phyloP scores from a whole-genome alignment of 23 tunicate species.

The Trididemnum nubilum region DNA sequence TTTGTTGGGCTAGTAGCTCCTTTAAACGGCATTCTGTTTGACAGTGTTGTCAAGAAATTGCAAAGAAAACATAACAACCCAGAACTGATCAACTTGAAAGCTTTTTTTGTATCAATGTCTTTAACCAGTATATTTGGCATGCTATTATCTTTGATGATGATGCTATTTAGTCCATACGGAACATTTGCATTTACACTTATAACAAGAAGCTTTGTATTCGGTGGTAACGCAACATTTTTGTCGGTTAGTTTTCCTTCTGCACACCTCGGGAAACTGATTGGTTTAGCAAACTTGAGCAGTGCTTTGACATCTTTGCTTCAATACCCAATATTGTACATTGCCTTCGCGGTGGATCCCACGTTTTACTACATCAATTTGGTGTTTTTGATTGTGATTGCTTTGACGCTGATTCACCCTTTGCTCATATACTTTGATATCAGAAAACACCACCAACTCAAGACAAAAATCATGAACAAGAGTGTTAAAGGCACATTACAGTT shows the following conservation, averaged over 20 bases:
- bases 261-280: constrained; percentile 34
- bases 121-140: not conserved
- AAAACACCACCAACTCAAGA: too few species aligned
- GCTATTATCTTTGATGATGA: not conserved
- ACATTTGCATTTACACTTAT: constrained; percentile 10
- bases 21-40: constrained; percentile 22
- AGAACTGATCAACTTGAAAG: not conserved
- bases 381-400: not conserved
- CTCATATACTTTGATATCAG: not conserved
- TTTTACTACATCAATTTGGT: constrained; percentile 10
- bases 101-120: constrained; percentile 13
- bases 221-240: constrained; percentile 19
- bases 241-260: not conserved
- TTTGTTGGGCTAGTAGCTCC: not conserved
- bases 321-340: constrained; percentile 11
- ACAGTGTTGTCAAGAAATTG: not conserved
- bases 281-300: not conserved
- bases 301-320: constrained; percentile 19
- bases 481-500: too few species aligned
- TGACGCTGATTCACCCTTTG: constrained; percentile 26
- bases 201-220: constrained; percentile 1
- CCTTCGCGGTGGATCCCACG: not conserved
- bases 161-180: not conserved
- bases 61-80: not conserved
- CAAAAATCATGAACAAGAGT: too few species aligned